Evolutionary conservation across 1,140 invertebrate species (phyloP).

Genomic region (Zaprionus tsacasi): DNA sequence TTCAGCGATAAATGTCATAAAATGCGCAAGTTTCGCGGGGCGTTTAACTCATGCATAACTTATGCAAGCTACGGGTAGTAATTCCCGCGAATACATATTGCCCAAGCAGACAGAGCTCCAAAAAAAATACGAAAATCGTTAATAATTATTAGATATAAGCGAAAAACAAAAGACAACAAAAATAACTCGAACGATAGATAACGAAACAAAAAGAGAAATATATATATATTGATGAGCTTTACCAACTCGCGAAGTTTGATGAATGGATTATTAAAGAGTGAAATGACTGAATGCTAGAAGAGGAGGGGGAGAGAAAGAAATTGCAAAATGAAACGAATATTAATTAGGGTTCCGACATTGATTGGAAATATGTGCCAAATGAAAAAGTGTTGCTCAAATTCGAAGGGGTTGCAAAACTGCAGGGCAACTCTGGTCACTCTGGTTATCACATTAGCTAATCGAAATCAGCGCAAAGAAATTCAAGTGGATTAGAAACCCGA

Average conservation of each 20-base stretch:
- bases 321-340: constrained; percentile 25
- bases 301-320: background rate
- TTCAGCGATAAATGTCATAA: constrained; percentile 47
- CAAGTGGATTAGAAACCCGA: background rate
- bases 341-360: constrained; percentile 43
- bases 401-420: constrained; percentile 22
- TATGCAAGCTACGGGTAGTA: constrained; percentile 32
- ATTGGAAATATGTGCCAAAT: constrained; percentile 33
- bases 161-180: constrained; percentile 17
- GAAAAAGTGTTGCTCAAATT: constrained; percentile 29
- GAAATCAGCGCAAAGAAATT: constrained; percentile 12
- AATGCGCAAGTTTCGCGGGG: constrained; percentile 22
- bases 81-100: constrained; percentile 34
- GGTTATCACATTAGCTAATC: constrained; percentile 33
- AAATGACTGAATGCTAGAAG: constrained; percentile 7
- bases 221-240: constrained; percentile 18
- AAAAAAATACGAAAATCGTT: constrained; percentile 28
- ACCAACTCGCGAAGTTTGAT: constrained; percentile 20
- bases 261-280: constrained; percentile 37
- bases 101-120: constrained; percentile 17
- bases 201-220: constrained; percentile 14
- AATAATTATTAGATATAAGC: constrained; percentile 37
- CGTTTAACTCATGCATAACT: constrained; percentile 46
- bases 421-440: constrained; percentile 5
- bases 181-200: constrained; percentile 24